Conservation (phyloP, 1,140 invertebrate genomes). For the Scaptomyza montana region DNA sequence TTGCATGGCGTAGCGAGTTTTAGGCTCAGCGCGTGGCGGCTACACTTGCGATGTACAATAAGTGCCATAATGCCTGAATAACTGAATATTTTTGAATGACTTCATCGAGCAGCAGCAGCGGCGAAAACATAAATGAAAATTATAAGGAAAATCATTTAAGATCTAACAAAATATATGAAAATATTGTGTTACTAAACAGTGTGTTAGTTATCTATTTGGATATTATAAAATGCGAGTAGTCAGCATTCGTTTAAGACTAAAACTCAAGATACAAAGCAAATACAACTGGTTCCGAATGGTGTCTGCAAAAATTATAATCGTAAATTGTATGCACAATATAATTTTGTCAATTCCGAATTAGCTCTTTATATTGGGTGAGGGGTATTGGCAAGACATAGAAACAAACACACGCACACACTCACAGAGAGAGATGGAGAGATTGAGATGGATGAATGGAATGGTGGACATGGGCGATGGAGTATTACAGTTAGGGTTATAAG, state of each 20-base stretch:
- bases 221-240: conserved; percentile 17
- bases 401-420: conserved; percentile 26
- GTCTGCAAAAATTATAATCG: conserved; percentile 22
- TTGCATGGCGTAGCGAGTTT: conserved; percentile 34
- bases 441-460: conserved; percentile 51
- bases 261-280: conserved; percentile 77
- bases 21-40: conserved; percentile 46
- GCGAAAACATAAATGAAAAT: conserved; percentile 59
- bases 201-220: conserved; percentile 33
- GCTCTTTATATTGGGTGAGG: conserved; percentile 54
- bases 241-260: conserved; percentile 59
- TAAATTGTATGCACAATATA: conserved; percentile 41
- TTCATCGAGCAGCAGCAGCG: conserved; percentile 52
- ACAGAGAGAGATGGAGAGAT: conserved; percentile 43
- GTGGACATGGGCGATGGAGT: conserved; percentile 56
- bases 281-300: conserved; percentile 59
- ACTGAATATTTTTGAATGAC: conserved; percentile 47
- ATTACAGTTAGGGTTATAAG: conserved; percentile 37
- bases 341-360: conserved; percentile 73
- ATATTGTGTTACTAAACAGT: conserved; percentile 32
- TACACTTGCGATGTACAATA: conserved; percentile 38
- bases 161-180: conserved; percentile 1
- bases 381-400: conserved; percentile 46
- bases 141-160: conserved; percentile 30
- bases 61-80: conserved; percentile 25